phyloP scores from a whole-genome alignment of 2,113 vertebrate species.

The Melierax canorus region DNA sequence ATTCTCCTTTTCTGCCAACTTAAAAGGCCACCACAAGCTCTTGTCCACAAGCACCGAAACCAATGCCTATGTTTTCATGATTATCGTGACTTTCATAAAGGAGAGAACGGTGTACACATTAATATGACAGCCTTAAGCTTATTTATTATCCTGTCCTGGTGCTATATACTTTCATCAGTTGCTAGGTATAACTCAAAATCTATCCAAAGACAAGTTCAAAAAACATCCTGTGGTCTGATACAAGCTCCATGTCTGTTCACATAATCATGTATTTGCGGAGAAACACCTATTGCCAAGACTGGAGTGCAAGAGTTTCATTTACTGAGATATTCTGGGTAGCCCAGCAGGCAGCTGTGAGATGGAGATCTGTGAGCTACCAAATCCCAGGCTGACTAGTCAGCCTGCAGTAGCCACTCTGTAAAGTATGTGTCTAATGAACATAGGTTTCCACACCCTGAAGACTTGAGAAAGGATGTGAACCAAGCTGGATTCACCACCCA shows the following conservation, averaged over 20 bases:
- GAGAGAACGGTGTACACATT: background rate
- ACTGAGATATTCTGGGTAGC: background rate
- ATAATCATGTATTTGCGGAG: background rate
- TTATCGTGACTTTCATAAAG: background rate
- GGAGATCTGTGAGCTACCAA: background rate
- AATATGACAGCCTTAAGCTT: background rate
- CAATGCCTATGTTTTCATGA: background rate
- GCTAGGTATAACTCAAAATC: background rate
- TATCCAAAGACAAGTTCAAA: background rate
- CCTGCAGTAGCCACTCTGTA: background rate
- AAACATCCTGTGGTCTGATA: background rate
- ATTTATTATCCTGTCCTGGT: background rate
- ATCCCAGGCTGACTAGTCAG: background rate
- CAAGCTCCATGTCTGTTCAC: background rate
- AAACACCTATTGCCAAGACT: background rate
- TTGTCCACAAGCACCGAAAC: background rate
- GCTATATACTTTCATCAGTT: background rate
- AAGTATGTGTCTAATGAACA: background rate
- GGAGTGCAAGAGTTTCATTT: background rate
- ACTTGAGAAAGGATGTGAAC: background rate
- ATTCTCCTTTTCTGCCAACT: background rate
- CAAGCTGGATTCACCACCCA: background rate
- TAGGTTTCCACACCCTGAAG: background rate
- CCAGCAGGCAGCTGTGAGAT: background rate
- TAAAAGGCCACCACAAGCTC: background rate